Base-by-base conservation (phyloP, 2,797 vertebrate species). In the Nasua narica region DNA sequence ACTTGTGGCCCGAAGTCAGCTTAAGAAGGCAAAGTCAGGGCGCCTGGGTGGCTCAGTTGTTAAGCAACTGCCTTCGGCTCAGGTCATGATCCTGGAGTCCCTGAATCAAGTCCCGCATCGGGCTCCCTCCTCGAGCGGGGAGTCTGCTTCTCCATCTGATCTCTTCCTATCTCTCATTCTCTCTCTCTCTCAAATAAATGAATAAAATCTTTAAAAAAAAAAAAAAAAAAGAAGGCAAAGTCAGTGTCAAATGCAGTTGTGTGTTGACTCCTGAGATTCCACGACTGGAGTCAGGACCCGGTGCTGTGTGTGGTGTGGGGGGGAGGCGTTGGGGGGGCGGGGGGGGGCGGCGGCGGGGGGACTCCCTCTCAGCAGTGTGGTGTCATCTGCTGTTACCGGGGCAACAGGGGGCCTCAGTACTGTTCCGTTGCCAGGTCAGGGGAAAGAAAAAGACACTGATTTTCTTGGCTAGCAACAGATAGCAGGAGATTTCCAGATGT, bases 381-480 rank as follows among this genome's bases (percentile, higher is more conserved):
- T 77, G 70, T 78, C 48, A 76, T 25, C 40, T 48, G 54, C 87
- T 90, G 82, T 95, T 87, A 77, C 78, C 21, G 82, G 50, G 90
- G 54, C 62, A 87, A 96, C 74, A 19, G 0, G 4, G 21, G 46
- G 27, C 69, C 46, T 95, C 25, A 56, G 0, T 16, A 69, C 19
- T 85, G 62, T 65, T 86, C 16, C 9, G 15, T 54, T 93, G 58
- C 56, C 25, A 67, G 43, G 60, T 90, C 56, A 69, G 77, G 81
- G 62, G 93, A 97, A 86, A 12, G 35, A 96, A 88, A 58, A 62
- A 7, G 62, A 85, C 14, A 21, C 74, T 52, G 88, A 50, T 95
- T 92, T 96, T 96, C 86, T 94, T 95, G 76, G 79, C 95, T 89
- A 84, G 65, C 92, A 81, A 91, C 35, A 87, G 43, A 91, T 23